Base-by-base conservation (phyloP, 2,113 vertebrate genomes). In the Nicator chloris region DNA sequence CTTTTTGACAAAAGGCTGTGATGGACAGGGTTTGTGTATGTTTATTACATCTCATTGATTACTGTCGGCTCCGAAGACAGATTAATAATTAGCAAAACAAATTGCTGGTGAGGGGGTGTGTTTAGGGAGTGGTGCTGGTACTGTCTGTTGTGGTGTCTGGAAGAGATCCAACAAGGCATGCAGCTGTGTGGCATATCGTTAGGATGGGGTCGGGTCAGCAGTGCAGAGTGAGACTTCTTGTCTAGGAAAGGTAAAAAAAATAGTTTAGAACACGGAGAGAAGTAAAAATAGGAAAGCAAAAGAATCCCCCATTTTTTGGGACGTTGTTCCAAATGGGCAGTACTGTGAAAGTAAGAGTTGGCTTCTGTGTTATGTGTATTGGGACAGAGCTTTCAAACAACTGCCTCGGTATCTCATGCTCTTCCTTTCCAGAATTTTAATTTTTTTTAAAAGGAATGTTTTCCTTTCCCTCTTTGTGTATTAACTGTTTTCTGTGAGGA, bases 71-170 rank as follows among this genome's bases (percentile, higher is more conserved):
- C 71, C 5, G 35, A 93, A 73, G 80, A 78, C 71, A 70, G 63
- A 66, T 88, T 66, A 66, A 80, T 90, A 90, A 93, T 93, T 94
- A 93, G 42, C 40, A 61, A n/a, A 92, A 85, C 82, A 91, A 84
- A 88, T 88, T 73, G 47, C 44, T 64, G 16, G 60, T 59, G 68
- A 78, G 33, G 18, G 72, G 6, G 13, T 10, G 66, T 92, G n/a
- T 66, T 28, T 72, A 24, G 53, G 54, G 78, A 72, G 75, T 54
- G 59, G 27, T 80, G 71, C 49, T 91, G 54, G 11, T 86, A 26
- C 47, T 47, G 4, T 56, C 45, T 85, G 42, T 40, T 91, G 2
- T 65, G 71, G 60, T 11, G 19, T 72, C 79, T 77, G 71, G 90
- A 94, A 92, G 63, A 66, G 71, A 81, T 83, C 92, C 83, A 88